These are phyloP conservation scores for Mesembrinibis cayennensis DNA, from an alignment of 2,113 vertebrate species.

Conservation along the genomic window DNA sequence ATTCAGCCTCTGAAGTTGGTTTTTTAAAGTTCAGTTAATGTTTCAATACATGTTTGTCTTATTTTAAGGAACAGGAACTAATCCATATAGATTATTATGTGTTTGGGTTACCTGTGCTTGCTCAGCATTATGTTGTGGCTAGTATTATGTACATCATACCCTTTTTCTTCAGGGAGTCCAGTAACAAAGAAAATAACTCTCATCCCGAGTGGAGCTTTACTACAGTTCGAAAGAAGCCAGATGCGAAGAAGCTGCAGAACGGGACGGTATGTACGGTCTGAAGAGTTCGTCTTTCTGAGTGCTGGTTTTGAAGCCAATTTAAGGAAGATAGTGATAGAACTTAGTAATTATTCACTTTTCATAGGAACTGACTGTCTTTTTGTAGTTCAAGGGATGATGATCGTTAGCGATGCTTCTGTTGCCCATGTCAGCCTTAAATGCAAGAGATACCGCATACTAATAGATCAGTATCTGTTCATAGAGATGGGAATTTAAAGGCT, in stretches of 20 bases:
- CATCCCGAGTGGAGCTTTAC: conserved; percentile 92
- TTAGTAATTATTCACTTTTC: neutral
- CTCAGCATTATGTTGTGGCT: neutral
- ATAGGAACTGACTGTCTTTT: neutral
- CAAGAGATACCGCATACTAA: neutral
- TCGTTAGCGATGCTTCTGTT: neutral
- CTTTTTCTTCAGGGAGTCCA: conserved; percentile 82
- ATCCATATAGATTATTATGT: neutral
- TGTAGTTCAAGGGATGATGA: neutral
- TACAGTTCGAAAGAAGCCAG: conserved; percentile 92
- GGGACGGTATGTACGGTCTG: conserved; percentile 77
- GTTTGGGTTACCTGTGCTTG: neutral
- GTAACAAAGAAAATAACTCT: conserved; percentile 85
- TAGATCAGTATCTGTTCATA: neutral
- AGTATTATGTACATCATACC: neutral
- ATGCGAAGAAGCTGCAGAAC: conserved; percentile 86
- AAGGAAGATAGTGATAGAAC: neutral
- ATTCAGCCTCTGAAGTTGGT: neutral
- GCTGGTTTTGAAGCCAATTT: neutral
- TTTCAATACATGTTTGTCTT: neutral
- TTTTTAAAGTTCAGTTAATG: neutral
- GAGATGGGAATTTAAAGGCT: neutral
- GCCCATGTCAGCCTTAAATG: neutral
- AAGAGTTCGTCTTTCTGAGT: neutral
- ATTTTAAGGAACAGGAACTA: neutral